These are phyloP conservation scores for Leucoraja ocellata DNA, from an alignment of 2,797 vertebrate species.

Conservation along the genomic window DNA sequence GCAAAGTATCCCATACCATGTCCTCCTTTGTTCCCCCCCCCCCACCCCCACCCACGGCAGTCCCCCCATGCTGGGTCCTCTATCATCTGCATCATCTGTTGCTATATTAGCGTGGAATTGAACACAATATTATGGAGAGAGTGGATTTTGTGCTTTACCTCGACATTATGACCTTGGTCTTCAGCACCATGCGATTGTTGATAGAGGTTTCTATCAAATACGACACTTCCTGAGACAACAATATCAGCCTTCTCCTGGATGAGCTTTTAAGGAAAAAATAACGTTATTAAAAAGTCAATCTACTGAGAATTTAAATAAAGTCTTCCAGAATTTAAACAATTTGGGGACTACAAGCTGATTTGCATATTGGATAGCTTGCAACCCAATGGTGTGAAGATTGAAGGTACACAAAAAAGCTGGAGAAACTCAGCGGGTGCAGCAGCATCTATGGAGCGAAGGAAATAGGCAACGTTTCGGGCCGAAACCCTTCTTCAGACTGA, in stretches of 20 bases:
- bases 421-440: too few relatives aligned
- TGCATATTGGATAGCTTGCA: background rate
- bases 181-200: background rate
- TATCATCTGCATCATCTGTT: too few relatives aligned
- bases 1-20: too few relatives aligned
- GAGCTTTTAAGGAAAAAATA: background rate
- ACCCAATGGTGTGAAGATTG: too few relatives aligned
- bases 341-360: too few relatives aligned
- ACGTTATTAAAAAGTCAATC: background rate
- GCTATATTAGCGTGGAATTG: background rate
- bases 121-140: background rate
- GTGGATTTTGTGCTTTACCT: slow-evolving; percentile 9
- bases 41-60: too few relatives aligned
- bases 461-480: too few relatives aligned
- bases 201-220: background rate
- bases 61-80: too few relatives aligned
- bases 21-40: too few relatives aligned
- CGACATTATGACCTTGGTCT: background rate
- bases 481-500: too few relatives aligned
- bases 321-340: background rate
- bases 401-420: too few relatives aligned
- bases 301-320: background rate
- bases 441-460: too few relatives aligned
- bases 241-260: background rate
- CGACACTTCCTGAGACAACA: background rate